These are phyloP conservation scores for Hippocampus kuda DNA, from an alignment of 2,797 vertebrate species.

Conservation along the genomic window DNA sequence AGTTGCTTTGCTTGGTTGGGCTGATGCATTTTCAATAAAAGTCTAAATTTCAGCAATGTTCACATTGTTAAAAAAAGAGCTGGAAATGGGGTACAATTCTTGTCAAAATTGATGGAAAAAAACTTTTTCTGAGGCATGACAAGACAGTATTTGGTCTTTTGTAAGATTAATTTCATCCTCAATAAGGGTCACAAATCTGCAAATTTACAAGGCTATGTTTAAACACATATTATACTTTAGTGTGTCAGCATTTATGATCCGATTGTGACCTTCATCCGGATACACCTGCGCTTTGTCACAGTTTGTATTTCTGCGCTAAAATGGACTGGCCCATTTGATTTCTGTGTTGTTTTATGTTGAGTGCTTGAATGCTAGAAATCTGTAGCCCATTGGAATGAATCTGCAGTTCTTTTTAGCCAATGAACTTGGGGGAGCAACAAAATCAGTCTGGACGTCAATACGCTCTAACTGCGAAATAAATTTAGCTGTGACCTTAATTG, in stretches of 20 bases:
- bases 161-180: slow-evolving; percentile 28
- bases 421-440: not conserved
- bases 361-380: not conserved
- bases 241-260: slow-evolving; percentile 57
- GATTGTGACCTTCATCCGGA: slow-evolving; percentile 44
- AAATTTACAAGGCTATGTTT: slow-evolving; percentile 46
- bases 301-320: slow-evolving; percentile 45
- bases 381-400: no score
- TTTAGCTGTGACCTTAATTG: no score
- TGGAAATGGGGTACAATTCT: no score
- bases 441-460: no score
- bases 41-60: not conserved
- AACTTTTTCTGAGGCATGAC: slow-evolving; percentile 12
- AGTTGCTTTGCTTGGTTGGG: slow-evolving; percentile 21
- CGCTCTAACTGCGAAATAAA: no score
- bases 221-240: slow-evolving; percentile 46
- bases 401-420: not conserved
- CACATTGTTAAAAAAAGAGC: not conserved
- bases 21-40: slow-evolving; percentile 32
- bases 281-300: slow-evolving; percentile 44
- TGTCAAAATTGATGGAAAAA: not conserved
- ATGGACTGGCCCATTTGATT: slow-evolving; percentile 30
- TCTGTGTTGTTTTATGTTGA: slow-evolving; percentile 17
- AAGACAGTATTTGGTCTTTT: slow-evolving; percentile 24
- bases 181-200: slow-evolving; percentile 39